Evolutionary conservation across 2,113 vertebrate species (phyloP).

Genomic region (Chloebia gouldiae): DNA sequence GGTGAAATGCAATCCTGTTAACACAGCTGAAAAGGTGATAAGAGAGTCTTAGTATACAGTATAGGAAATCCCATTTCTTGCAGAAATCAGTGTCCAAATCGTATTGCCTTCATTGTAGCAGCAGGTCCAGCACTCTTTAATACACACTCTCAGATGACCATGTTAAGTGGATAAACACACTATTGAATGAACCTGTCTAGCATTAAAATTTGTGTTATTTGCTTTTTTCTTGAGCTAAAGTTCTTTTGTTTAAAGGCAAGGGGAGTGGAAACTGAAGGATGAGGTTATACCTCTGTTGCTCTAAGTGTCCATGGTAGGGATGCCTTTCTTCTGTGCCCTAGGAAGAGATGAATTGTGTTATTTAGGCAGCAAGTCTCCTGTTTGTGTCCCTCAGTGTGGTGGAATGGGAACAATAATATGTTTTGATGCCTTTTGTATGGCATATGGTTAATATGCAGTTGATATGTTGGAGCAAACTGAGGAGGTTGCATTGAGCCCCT

Average conservation of each 20-base stretch:
- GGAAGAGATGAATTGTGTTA: not conserved
- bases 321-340: not conserved
- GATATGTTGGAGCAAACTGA: not conserved
- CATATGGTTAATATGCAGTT: not conserved
- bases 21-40: not conserved
- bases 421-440: not conserved
- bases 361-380: not conserved
- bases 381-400: not conserved
- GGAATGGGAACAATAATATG: not conserved
- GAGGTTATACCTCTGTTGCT: not conserved
- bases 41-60: not conserved
- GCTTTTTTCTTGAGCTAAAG: not conserved
- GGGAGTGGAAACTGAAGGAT: not conserved
- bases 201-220: not conserved
- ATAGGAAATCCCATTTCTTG: not conserved
- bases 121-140: not conserved
- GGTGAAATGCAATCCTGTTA: not conserved
- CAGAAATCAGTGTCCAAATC: not conserved
- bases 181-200: not conserved
- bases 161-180: not conserved
- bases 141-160: not conserved
- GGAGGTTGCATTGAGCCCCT: not conserved
- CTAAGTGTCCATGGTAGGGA: not conserved
- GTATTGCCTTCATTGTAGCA: not conserved
- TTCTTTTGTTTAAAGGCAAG: not conserved